These are phyloP conservation scores for Tinea pellionella DNA, from an alignment of 2,888 invertebrate species.

Conservation along the genomic window DNA sequence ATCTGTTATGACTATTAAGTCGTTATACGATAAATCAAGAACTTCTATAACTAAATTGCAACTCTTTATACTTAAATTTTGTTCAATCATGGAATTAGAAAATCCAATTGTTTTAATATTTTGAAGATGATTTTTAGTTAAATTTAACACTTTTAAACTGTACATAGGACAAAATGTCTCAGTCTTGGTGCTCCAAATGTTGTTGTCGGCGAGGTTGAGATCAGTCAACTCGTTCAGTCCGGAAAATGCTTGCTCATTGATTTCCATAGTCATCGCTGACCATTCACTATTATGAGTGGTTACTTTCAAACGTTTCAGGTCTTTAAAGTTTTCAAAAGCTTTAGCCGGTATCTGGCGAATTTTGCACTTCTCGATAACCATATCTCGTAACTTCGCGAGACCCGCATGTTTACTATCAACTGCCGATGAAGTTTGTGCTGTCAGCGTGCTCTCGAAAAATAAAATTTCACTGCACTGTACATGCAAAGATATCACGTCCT, in stretches of 20 bases:
- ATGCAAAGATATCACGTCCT: slow-evolving; percentile 75
- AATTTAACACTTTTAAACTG: slow-evolving; percentile 76
- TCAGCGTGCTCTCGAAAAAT: slow-evolving; percentile 78
- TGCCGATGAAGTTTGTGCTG: slow-evolving; percentile 53
- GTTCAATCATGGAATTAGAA: slow-evolving; percentile 73
- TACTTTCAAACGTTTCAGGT: slow-evolving; percentile 75
- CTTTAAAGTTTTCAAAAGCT: slow-evolving; percentile 75
- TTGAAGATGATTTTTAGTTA: slow-evolving; percentile 82
- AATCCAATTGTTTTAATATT: slow-evolving; percentile 80
- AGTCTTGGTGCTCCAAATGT: slow-evolving; percentile 79
- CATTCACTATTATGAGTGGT: slow-evolving; percentile 83
- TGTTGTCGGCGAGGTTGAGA: slow-evolving; percentile 79
- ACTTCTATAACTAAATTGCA: slow-evolving; percentile 77
- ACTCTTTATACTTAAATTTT: slow-evolving; percentile 69
- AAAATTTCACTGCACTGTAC: slow-evolving; percentile 81
- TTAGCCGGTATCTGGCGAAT: slow-evolving; percentile 78
- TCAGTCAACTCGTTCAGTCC: slow-evolving; percentile 75
- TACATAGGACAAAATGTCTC: slow-evolving; percentile 79
- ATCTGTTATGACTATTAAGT: slow-evolving; percentile 76
- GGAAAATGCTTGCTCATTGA: slow-evolving; percentile 76
- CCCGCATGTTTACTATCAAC: slow-evolving; percentile 50
- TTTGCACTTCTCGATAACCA: slow-evolving; percentile 81
- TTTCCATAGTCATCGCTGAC: slow-evolving; percentile 81
- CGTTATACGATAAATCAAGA: slow-evolving; percentile 80
- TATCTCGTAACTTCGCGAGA: slow-evolving; percentile 75